A percentile compares a stretch with the other conserved stretches of the same genome.
phyloP scores from a whole-genome alignment of 2,888 invertebrate species.

The Gibbula magus region DNA sequence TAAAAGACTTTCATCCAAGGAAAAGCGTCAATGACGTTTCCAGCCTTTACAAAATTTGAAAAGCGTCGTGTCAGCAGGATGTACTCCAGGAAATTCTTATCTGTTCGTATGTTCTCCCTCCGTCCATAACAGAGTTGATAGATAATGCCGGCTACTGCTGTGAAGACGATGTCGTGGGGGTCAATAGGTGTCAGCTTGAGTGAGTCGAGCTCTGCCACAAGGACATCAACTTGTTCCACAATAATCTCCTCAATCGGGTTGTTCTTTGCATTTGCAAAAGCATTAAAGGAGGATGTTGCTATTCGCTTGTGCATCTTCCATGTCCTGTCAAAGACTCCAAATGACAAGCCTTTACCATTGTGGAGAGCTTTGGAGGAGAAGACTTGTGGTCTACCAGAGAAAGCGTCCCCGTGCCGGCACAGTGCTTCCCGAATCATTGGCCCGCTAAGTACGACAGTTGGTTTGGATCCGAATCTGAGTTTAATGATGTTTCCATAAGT shows the following conservation, averaged over 20 bases:
- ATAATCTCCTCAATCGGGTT: conserved; percentile 36
- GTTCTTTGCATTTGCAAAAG: conserved; percentile 34
- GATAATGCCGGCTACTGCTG: conserved; percentile 33
- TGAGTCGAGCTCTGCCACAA: conserved; percentile 17
- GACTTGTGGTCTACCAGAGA: conserved; percentile 43
- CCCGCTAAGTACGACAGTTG: conserved; percentile 48
- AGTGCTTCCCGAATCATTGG: conserved; percentile 35
- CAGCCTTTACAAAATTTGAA: conserved; percentile 35
- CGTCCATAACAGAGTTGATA: conserved; percentile 44
- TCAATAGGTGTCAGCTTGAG: conserved; percentile 19
- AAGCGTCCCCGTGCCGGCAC: conserved; percentile 32
- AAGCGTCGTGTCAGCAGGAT: conserved; percentile 25
- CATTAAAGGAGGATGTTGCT: conserved; percentile 39
- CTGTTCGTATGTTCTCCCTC: conserved; percentile 32
- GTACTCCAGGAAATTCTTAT: conserved; percentile 26
- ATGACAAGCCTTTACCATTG: conserved; percentile 28
- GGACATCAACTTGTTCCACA: conserved; percentile 24
- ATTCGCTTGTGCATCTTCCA: conserved; percentile 47
- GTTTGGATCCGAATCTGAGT: conserved; percentile 45
- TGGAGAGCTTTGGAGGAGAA: conserved; percentile 25
- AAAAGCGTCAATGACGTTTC: conserved; percentile 50
- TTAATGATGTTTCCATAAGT: conserved; percentile 47
- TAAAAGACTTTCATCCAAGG: conserved; percentile 48
- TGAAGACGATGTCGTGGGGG: conserved; percentile 23
- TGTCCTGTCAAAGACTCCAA: conserved; percentile 28